Conservation (phyloP, 2,888 invertebrate species). For the Andrena hattorfiana region DNA sequence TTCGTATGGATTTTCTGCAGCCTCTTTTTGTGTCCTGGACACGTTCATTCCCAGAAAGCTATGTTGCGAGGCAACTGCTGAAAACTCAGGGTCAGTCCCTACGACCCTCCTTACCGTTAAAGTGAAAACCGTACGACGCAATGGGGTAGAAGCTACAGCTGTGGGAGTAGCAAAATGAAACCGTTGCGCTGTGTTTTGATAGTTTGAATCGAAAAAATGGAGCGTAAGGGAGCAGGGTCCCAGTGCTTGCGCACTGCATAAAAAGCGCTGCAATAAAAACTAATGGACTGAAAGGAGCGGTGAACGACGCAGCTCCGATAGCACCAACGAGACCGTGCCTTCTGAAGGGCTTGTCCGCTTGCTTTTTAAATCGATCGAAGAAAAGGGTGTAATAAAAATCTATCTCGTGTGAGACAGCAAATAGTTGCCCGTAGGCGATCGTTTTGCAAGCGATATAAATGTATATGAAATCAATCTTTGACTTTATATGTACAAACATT, state of each 20-base stretch:
- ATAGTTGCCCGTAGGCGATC: too few species aligned
- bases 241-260: background rate
- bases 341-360: background rate
- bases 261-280: constrained; percentile 32
- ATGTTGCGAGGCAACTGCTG: too few species aligned
- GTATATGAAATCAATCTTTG: background rate
- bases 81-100: background rate
- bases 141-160: background rate
- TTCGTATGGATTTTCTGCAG: background rate
- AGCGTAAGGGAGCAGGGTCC: background rate
- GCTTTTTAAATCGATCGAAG: background rate
- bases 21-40: background rate
- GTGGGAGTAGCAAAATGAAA: background rate
- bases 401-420: background rate
- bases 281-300: constrained; percentile 1
- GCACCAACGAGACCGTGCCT: background rate
- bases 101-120: background rate
- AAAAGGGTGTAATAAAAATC: background rate
- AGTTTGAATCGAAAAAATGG: constrained; percentile 8
- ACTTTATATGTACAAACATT: background rate
- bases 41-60: background rate
- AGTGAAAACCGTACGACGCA: background rate
- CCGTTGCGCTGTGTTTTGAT: background rate
- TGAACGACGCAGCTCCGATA: background rate
- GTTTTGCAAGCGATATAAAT: too few species aligned